These are phyloP conservation scores for Lagorchestes hirsutus DNA, from an alignment of 2,797 vertebrate genomes.

Conservation along the genomic window DNA sequence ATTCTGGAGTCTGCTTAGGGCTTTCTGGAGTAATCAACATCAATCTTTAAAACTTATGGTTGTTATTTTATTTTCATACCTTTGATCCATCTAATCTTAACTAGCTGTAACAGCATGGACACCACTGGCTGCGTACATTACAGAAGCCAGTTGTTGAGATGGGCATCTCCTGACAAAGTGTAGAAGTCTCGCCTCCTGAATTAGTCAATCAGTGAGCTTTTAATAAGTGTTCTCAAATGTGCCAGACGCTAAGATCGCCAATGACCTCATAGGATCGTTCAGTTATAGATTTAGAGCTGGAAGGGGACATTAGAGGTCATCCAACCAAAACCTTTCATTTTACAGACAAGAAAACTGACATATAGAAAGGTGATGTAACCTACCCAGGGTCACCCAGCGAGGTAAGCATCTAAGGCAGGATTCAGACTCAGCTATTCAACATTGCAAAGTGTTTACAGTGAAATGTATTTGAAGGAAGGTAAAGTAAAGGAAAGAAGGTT, in stretches of 20 bases:
- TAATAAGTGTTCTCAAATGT: background rate
- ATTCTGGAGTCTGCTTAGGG: conserved; percentile 34
- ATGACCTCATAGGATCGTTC: background rate
- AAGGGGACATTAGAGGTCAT: background rate
- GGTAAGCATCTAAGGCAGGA: background rate
- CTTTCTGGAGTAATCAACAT: conserved; percentile 41
- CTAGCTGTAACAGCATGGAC: conserved; percentile 53
- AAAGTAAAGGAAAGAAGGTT: background rate
- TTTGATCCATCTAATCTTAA: conserved; percentile 66
- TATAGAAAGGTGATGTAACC: background rate
- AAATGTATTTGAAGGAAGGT: background rate
- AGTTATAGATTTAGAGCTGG: background rate
- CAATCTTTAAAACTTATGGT: conserved; percentile 68
- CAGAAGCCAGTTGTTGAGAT: conserved; percentile 66
- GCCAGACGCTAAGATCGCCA: background rate
- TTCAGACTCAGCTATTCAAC: background rate
- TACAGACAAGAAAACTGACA: background rate
- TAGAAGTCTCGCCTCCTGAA: conserved; percentile 34
- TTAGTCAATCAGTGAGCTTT: background rate
- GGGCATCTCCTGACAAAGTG: background rate
- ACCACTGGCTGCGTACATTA: conserved; percentile 46
- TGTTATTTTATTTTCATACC: conserved; percentile 71
- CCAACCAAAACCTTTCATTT: background rate
- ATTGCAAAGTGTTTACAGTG: background rate
- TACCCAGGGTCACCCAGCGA: background rate